phyloP scores from a whole-genome alignment of 2,888 invertebrate genomes.

The Tetrapedia diversipes region DNA sequence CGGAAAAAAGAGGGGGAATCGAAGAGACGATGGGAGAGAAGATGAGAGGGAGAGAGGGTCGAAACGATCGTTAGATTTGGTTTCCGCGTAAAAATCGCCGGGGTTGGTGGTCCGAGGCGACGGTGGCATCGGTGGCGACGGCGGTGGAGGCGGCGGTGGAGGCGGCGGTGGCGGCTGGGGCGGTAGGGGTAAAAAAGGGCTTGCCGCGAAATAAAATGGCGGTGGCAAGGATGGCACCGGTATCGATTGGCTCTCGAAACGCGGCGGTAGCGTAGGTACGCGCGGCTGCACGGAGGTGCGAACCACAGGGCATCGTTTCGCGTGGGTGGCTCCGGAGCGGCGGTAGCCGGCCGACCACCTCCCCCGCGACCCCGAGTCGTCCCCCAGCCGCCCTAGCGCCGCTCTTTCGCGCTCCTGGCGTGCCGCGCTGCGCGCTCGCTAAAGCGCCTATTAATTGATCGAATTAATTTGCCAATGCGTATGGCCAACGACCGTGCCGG shows the following conservation, averaged over 20 bases:
- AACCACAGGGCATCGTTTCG: slow-evolving; percentile 65
- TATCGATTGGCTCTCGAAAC: slow-evolving; percentile 77
- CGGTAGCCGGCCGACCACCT: slow-evolving; percentile 29
- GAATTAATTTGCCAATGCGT: slow-evolving; percentile 74
- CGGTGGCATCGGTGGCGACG: not conserved
- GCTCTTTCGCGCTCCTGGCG: no score
- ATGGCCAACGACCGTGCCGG: slow-evolving; percentile 50
- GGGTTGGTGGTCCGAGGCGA: slow-evolving; percentile 3
- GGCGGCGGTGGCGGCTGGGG: slow-evolving; percentile 6
- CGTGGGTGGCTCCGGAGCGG: slow-evolving; percentile 45
- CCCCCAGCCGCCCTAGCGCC: slow-evolving; percentile 35
- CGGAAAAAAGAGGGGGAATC: not conserved
- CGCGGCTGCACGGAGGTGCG: slow-evolving; percentile 58
- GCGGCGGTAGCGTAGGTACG: slow-evolving; percentile 33
- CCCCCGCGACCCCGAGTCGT: slow-evolving; percentile 46
- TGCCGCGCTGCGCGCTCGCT: slow-evolving; percentile 47
- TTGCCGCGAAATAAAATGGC: slow-evolving; percentile 77
- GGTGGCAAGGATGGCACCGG: slow-evolving; percentile 72
- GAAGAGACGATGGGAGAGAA: not conserved
- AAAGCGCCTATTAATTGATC: slow-evolving; percentile 78
- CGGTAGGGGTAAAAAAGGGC: slow-evolving; percentile 66
- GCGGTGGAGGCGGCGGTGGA: slow-evolving; percentile 67
- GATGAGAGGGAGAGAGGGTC: not conserved
- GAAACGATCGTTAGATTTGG: slow-evolving; percentile 41
- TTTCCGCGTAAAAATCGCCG: slow-evolving; percentile 37